These are phyloP conservation scores for Pogonus chalceus DNA, from an alignment of 1,140 invertebrate genomes.

Conservation along the genomic window DNA sequence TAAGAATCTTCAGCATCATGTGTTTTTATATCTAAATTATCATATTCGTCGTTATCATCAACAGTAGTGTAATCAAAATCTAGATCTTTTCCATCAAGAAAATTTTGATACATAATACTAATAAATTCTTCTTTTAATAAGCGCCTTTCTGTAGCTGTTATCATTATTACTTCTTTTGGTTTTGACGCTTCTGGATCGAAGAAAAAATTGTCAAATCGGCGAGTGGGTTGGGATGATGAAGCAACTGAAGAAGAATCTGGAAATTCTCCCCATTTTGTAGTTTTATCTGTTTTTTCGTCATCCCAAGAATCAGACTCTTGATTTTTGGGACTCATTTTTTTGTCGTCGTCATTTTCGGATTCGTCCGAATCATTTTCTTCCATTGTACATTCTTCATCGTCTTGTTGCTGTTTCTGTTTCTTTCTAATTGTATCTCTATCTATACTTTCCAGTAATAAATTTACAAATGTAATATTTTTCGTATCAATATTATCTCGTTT, in stretches of 20 bases:
- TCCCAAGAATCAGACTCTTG: background rate
- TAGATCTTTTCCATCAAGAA: slow-evolving; percentile 71
- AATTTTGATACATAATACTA: slow-evolving; percentile 78
- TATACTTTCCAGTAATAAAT: slow-evolving; percentile 56
- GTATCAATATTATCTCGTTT: slow-evolving; percentile 46
- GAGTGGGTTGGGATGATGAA: background rate
- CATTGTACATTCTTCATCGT: slow-evolving; percentile 42
- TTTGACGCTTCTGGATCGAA: slow-evolving; percentile 16
- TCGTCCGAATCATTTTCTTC: slow-evolving; percentile 39
- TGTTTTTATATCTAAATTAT: slow-evolving; percentile 56
- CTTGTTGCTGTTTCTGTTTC: slow-evolving; percentile 50
- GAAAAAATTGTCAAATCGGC: too few species aligned
- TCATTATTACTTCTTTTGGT: slow-evolving; percentile 27
- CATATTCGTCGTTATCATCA: slow-evolving; percentile 69
- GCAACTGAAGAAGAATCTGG: slow-evolving; percentile 29
- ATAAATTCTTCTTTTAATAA: slow-evolving; percentile 75
- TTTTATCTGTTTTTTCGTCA: slow-evolving; percentile 3
- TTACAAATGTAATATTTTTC: slow-evolving; percentile 53
- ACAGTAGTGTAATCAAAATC: slow-evolving; percentile 74
- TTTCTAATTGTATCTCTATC: slow-evolving; percentile 53
- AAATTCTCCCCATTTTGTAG: slow-evolving; percentile 42
- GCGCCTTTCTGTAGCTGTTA: slow-evolving; percentile 46
- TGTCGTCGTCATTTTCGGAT: slow-evolving; percentile 30
- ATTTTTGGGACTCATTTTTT: background rate
- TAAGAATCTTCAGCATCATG: slow-evolving; percentile 82